Conservation (phyloP, 1,140 invertebrate species). For the Anthonomus grandis region DNA sequence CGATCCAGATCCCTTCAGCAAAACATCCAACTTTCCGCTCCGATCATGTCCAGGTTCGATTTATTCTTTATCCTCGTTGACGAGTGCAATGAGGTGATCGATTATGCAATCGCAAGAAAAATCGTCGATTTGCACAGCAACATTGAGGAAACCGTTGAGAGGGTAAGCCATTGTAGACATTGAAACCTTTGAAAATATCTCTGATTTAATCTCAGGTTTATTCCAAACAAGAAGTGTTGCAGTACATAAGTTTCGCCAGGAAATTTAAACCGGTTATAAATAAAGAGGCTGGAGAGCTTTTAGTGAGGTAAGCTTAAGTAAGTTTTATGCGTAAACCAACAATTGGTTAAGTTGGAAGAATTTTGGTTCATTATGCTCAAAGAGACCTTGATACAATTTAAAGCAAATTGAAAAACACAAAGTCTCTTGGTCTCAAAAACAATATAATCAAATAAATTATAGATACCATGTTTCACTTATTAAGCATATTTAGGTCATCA, state of each 20-base stretch:
- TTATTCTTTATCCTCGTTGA: conserved; percentile 97
- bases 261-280: conserved; percentile 93
- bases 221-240: conserved; percentile 79
- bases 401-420: too few relatives aligned
- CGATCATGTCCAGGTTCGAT: conserved; percentile 99
- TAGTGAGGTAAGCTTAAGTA: conserved; percentile 81
- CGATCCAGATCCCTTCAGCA: conserved; percentile 91
- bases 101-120: conserved; percentile 93
- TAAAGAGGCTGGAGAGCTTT: conserved; percentile 75
- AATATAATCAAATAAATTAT: too few relatives aligned
- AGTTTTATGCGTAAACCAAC: too few relatives aligned
- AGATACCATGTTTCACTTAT: too few relatives aligned
- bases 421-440: too few relatives aligned
- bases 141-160: conserved; percentile 68
- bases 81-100: conserved; percentile 90
- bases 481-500: too few relatives aligned
- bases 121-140: conserved; percentile 94
- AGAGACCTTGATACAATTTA: too few relatives aligned
- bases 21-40: conserved; percentile 90
- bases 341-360: too few relatives aligned
- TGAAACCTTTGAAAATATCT: too few relatives aligned
- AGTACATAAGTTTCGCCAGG: conserved; percentile 95
- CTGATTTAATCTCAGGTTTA: conserved; percentile 62
- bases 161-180: too few relatives aligned
- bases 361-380: too few relatives aligned